These are phyloP conservation scores for Gallinago solitaria DNA, from an alignment of 2,797 vertebrate species.

Conservation along the genomic window DNA sequence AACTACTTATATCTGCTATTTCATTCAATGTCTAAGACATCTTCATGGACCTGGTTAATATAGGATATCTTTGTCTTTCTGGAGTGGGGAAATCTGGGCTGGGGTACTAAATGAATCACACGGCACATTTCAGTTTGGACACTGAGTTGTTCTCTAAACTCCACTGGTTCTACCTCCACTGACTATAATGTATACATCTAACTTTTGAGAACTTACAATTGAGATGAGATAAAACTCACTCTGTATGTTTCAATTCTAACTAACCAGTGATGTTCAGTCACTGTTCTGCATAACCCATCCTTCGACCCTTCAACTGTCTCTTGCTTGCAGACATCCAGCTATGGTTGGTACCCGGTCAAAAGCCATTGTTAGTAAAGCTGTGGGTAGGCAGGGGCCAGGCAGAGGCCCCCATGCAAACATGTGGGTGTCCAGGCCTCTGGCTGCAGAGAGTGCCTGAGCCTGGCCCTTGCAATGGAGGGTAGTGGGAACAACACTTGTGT, in stretches of 20 bases:
- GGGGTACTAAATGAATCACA: not conserved
- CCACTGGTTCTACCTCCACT: not conserved
- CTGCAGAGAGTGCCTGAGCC: too few species aligned
- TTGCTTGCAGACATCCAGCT: too few species aligned
- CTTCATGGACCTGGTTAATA: not conserved
- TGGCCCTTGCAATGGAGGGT: too few species aligned
- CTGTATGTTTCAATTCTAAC: not conserved
- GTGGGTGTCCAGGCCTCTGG: too few species aligned
- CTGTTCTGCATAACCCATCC: not conserved
- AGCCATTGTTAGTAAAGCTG: too few species aligned
- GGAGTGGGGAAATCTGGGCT: not conserved
- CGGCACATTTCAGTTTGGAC: not conserved
- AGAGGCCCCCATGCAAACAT: too few species aligned
- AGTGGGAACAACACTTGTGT: too few species aligned
- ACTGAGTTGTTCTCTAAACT: not conserved
- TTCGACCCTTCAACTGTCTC: too few species aligned
- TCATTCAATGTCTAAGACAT: not conserved
- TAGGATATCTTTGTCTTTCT: not conserved
- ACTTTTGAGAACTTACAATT: not conserved
- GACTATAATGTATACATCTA: not conserved
- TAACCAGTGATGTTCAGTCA: not conserved
- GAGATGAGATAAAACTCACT: not conserved
- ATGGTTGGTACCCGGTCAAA: too few species aligned
- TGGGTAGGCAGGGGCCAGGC: too few species aligned
- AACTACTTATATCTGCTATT: not conserved